Evolutionary conservation across 2,113 vertebrate genomes (phyloP), one percentile per base, ranked within the genome.

Genomic region (Leucoraja erinaceus): DNA sequence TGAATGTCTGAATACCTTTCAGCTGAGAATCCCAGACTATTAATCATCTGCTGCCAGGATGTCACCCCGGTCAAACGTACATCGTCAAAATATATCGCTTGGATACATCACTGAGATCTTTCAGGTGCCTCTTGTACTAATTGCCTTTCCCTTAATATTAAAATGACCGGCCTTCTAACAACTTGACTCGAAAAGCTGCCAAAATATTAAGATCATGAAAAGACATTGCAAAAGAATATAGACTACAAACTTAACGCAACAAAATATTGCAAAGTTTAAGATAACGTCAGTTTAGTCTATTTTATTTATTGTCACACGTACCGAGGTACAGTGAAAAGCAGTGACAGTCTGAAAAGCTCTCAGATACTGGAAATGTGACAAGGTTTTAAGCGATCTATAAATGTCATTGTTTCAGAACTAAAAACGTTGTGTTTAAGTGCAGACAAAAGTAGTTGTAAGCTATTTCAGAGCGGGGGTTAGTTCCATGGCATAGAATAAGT

Each of bases 1-100:
- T 70, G 88, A 66, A 90, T 22, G 88, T 90, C 88, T 72, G 66
- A 90, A 90, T 90, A 90, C 88, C 31, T 70, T 90, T 90, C 66
- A 90, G 70, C 88, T 90, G 28, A 12, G 14, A 90, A 66, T 33
- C 10, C 18, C 31, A 90, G 33, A 47, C 20, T 68, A 31, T 90
- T 38, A 90, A 90, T 90, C 63, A 90, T 90, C 88, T 16, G 31
- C 84, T 70, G 66, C 18, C 33, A 70, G n/a, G 22, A 38, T 25
- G 63, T 70, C 63, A 70, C 47, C 31, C 22, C 1, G 28, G 66
- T 47, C 88, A 90, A 63, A 90, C 66, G 63, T 47, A 33, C 31
- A 72, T 31, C 25, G 18, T 31, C 25, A 90, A 90, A 22, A 38
- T 70, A 70, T 20, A 70, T 22, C 3, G 3, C 31, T 90, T 14